These are phyloP conservation scores for Dysdera silvatica DNA, from an alignment of 1,140 invertebrate species.

Conservation along the genomic window DNA sequence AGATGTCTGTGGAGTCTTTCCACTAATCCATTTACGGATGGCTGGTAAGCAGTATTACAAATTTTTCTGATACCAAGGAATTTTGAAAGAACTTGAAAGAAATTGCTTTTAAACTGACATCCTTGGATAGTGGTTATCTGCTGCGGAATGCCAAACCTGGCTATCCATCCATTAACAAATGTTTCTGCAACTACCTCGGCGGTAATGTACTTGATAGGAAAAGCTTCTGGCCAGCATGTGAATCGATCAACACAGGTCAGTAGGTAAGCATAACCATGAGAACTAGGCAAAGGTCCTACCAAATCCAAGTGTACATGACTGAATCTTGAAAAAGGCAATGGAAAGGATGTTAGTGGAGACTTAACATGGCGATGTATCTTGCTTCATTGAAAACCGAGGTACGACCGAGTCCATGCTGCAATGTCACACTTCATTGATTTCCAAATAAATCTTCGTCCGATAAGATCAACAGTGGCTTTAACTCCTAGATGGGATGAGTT, in stretches of 20 bases:
- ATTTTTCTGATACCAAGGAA: not conserved
- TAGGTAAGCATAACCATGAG: not conserved
- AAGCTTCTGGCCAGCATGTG: not conserved
- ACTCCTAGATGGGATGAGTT: not conserved
- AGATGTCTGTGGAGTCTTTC: constrained; percentile 43
- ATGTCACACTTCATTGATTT: not conserved
- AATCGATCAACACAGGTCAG: not conserved
- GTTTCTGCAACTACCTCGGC: not conserved
- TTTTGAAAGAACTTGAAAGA: not conserved
- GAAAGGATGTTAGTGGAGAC: not conserved
- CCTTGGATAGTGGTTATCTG: not conserved
- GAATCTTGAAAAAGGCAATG: not conserved
- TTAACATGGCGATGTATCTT: not conserved
- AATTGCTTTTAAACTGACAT: not conserved
- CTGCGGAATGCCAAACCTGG: not conserved
- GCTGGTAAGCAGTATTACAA: constrained; percentile 30
- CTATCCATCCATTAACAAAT: not conserved
- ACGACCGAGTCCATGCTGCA: not conserved
- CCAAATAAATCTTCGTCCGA: not conserved
- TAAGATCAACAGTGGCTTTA: not conserved
- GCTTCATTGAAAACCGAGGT: not conserved
- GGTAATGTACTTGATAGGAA: not conserved
- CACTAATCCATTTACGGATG: constrained; percentile 39
- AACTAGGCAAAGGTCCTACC: not conserved
- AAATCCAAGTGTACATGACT: not conserved